phyloP scores from a whole-genome alignment of 2,113 vertebrate species.

The Conger conger region DNA sequence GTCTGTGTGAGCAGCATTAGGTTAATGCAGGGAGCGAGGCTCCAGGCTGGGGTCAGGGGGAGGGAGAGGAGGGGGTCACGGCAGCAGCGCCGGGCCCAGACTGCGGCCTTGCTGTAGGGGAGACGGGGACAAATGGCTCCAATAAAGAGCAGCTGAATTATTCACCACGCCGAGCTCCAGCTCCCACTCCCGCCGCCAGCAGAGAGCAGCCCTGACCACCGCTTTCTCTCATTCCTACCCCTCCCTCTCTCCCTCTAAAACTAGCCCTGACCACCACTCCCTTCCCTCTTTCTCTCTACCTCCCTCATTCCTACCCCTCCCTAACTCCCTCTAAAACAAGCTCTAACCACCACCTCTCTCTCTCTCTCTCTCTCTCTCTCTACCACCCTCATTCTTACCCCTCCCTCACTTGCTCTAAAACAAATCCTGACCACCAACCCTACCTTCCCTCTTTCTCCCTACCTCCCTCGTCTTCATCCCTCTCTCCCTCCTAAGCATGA shows the following conservation, averaged over 20 bases:
- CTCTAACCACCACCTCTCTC: neutral
- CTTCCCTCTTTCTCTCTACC: neutral
- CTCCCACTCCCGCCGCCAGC: constrained; percentile 21
- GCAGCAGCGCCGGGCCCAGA: constrained; percentile 2
- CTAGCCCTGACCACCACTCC: neutral
- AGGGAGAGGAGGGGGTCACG: constrained; percentile 12
- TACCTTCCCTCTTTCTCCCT: constrained; percentile 30
- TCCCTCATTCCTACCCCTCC: neutral
- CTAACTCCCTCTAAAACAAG: constrained; percentile 8
- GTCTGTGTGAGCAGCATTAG: neutral
- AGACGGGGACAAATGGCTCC: constrained; percentile 4
- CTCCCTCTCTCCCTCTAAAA: too few relatives aligned
- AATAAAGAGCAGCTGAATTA: constrained; percentile 43
- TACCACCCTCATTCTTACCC: too few relatives aligned
- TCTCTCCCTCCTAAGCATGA: neutral
- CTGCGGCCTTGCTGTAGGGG: neutral
- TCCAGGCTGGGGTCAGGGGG: neutral
- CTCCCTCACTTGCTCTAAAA: constrained; percentile 11
- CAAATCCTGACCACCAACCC: neutral
- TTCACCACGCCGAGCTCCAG: constrained; percentile 31
- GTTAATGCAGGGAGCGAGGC: neutral
- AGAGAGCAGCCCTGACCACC: neutral
- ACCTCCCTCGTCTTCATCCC: neutral
- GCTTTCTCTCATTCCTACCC: neutral
- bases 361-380: constrained; percentile 32